Evolutionary conservation across 2,113 vertebrate species (phyloP).

Genomic region (Percina caprodes): DNA sequence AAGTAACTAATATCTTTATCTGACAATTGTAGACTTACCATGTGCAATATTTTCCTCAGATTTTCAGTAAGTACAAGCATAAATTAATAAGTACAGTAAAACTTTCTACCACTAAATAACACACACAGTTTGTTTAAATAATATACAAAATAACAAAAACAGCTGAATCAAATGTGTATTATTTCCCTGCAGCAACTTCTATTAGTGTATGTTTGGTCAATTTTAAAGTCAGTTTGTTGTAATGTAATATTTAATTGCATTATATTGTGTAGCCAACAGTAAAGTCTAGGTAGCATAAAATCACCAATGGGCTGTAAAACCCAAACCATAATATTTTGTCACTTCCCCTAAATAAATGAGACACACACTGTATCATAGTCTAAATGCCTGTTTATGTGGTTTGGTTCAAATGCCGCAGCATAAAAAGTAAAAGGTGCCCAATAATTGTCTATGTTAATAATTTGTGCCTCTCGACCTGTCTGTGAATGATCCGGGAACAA

Average conservation of each 20-base stretch:
- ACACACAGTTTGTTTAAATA: background rate
- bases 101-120: background rate
- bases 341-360: background rate
- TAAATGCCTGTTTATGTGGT: background rate
- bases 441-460: conserved; percentile 5
- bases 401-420: background rate
- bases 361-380: background rate
- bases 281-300: background rate
- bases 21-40: background rate
- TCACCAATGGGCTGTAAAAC: background rate
- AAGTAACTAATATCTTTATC: background rate
- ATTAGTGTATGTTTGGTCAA: background rate
- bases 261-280: background rate
- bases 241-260: background rate
- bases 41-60: background rate
- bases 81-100: background rate
- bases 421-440: conserved; percentile 21
- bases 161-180: background rate
- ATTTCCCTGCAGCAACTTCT: background rate
- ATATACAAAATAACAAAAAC: background rate
- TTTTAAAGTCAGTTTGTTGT: background rate
- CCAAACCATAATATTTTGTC: background rate
- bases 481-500: conserved; percentile 32
- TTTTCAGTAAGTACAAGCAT: background rate
- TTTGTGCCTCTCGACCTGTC: conserved; percentile 16